A percentile compares a stretch with the other conserved stretches of the same genome.
These are phyloP conservation scores for Garra rufa DNA, from an alignment of 2,113 vertebrate species.

Conservation along the genomic window DNA sequence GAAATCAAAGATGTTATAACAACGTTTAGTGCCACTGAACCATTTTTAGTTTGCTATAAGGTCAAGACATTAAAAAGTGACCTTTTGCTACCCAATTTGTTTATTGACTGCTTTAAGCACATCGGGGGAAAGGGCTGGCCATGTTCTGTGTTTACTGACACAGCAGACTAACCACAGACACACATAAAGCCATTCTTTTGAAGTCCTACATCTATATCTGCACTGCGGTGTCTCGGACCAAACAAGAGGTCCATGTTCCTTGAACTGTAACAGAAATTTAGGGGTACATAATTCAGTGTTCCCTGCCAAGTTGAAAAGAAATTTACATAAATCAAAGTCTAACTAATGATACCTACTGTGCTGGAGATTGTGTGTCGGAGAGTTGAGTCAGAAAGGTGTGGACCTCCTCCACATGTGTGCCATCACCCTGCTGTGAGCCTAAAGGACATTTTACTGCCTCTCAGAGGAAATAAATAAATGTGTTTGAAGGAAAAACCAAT, in stretches of 20 bases:
- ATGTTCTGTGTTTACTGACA: slow-evolving; percentile 46
- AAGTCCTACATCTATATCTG: slow-evolving; percentile 35
- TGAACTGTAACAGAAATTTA: slow-evolving; percentile 38
- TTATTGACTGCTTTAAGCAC: slow-evolving; percentile 29
- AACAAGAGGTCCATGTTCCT: slow-evolving; percentile 41
- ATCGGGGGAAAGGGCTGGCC: background rate
- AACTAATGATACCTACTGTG: slow-evolving; percentile 55
- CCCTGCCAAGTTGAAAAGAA: slow-evolving; percentile 58
- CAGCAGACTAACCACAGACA: slow-evolving; percentile 18
- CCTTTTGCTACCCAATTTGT: slow-evolving; percentile 32
- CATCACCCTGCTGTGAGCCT: slow-evolving; percentile 45
- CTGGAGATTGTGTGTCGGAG: slow-evolving; percentile 33
- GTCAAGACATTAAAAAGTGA: slow-evolving; percentile 11
- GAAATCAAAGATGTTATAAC: background rate
- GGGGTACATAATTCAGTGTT: slow-evolving; percentile 39
- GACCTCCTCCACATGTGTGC: background rate
- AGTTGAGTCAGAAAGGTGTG: slow-evolving; percentile 28
- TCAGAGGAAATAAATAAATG: slow-evolving; percentile 34
- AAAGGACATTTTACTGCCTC: slow-evolving; percentile 29
- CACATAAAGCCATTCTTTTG: slow-evolving; percentile 41
- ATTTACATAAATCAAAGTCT: slow-evolving; percentile 53
- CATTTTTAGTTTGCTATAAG: background rate
- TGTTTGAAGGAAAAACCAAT: slow-evolving; percentile 20
- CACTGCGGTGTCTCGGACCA: slow-evolving; percentile 21
- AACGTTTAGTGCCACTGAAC: background rate